These are phyloP conservation scores for Heterotilapia buettikoferi DNA, from an alignment of 2,113 vertebrate genomes.

Conservation along the genomic window DNA sequence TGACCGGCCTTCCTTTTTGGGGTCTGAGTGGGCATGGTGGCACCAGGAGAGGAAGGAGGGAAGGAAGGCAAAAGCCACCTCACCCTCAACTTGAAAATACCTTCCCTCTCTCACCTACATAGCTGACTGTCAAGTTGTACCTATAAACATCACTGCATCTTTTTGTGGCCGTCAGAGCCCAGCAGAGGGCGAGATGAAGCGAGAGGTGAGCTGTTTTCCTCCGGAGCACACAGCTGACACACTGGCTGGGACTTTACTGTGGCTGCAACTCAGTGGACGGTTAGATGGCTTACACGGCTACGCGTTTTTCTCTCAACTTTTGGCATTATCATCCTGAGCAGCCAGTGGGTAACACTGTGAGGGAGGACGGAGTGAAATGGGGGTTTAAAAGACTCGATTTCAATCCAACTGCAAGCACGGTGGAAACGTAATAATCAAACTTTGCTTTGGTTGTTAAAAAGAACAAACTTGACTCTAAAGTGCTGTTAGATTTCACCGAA, in stretches of 20 bases:
- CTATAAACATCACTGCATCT: slow-evolving; percentile 36
- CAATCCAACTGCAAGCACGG: neutral
- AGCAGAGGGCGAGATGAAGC: slow-evolving; percentile 16
- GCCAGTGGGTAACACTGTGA: neutral
- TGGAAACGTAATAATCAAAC: neutral
- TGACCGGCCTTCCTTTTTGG: slow-evolving; percentile 50
- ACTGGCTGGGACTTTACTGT: slow-evolving; percentile 18
- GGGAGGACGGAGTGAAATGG: neutral
- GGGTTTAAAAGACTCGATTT: neutral
- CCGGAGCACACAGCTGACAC: neutral
- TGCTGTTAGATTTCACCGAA: slow-evolving; percentile 10
- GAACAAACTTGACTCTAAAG: neutral
- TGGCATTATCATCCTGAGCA: slow-evolving; percentile 14
- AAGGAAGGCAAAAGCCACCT: slow-evolving; percentile 10
- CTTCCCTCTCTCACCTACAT: slow-evolving; percentile 58
- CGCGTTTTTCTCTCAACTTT: slow-evolving; percentile 15
- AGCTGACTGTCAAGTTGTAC: slow-evolving; percentile 52
- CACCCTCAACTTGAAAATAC: slow-evolving; percentile 47
- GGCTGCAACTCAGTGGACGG: neutral
- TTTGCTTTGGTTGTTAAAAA: neutral
- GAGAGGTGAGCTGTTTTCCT: slow-evolving; percentile 1
- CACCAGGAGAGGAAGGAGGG: slow-evolving; percentile 39
- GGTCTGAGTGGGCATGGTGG: slow-evolving; percentile 50
- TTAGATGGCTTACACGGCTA: neutral
- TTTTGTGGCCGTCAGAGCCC: slow-evolving; percentile 13